phyloP scores from a whole-genome alignment of 2,797 vertebrate species.

The Myotis findleyi region DNA sequence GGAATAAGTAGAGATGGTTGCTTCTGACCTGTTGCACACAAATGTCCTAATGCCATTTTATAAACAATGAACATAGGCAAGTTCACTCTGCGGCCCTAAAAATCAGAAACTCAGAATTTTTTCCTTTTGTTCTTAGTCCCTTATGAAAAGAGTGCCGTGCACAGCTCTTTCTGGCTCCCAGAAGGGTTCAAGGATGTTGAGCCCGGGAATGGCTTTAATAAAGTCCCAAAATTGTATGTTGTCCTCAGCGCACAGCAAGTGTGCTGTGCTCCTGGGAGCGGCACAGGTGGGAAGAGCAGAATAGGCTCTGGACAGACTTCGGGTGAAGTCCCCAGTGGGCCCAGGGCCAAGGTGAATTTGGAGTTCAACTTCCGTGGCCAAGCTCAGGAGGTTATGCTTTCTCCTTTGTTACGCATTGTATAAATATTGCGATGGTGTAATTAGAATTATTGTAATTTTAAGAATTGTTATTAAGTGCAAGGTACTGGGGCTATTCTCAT shows the following conservation, averaged over 20 bases:
- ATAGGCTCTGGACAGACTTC: accelerated
- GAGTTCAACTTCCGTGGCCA: not conserved
- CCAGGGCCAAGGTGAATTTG: not conserved
- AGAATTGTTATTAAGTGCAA: not conserved
- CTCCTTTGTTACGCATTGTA: not conserved
- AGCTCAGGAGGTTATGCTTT: not conserved
- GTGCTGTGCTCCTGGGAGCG: not conserved
- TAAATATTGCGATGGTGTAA: not conserved
- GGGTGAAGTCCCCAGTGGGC: not conserved
- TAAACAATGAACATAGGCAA: not conserved
- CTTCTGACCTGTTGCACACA: not conserved
- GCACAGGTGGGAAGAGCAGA: not conserved
- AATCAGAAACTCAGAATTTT: not conserved
- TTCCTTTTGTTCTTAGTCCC: not conserved
- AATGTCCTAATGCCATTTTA: conserved; percentile 48
- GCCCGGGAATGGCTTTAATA: not conserved
- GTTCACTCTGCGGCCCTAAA: not conserved
- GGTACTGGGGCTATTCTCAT: not conserved
- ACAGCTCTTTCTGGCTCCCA: not conserved
- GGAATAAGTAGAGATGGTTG: not conserved
- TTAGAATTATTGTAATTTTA: not conserved
- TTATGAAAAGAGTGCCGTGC: not conserved
- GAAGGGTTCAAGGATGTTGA: not conserved
- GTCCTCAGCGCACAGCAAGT: not conserved
- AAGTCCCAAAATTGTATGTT: not conserved